Evolutionary conservation across 2,113 vertebrate genomes (phyloP).

Genomic region (Tylochromis polylepis): DNA sequence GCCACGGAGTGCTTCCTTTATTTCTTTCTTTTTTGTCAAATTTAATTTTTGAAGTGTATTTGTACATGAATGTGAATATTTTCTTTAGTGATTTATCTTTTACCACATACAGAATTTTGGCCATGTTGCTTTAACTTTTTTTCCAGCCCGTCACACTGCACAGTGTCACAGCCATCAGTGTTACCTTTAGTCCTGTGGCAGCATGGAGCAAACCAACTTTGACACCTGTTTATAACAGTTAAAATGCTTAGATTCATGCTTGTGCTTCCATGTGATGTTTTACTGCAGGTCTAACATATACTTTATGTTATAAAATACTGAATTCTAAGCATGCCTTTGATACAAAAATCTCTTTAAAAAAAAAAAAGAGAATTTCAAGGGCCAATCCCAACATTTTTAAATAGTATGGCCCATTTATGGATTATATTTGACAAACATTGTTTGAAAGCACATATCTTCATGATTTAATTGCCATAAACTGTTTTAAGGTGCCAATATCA

Average conservation of each 20-base stretch:
- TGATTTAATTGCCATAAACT: neutral
- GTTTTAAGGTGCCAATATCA: neutral
- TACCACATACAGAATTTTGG: neutral
- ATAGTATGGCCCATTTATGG: neutral
- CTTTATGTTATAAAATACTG: neutral
- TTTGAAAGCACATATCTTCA: neutral
- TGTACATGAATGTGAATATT: too few species aligned
- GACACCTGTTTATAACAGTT: neutral
- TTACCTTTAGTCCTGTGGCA: neutral
- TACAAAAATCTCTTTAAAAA: neutral
- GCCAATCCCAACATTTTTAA: neutral
- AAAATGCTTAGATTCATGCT: neutral
- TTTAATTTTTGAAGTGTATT: neutral
- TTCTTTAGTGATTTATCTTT: neutral
- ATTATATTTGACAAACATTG: neutral
- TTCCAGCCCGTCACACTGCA: neutral
- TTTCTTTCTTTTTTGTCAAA: neutral
- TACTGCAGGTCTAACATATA: neutral
- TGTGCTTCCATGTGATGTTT: neutral
- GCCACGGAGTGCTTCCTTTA: neutral
- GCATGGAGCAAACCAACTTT: neutral
- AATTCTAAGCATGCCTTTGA: neutral
- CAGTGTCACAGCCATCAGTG: neutral
- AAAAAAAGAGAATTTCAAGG: neutral
- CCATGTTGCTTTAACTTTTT: neutral